These are phyloP conservation scores for Tauraco hartlaubi DNA, from an alignment of 2,797 vertebrate species.

Conservation along the genomic window DNA sequence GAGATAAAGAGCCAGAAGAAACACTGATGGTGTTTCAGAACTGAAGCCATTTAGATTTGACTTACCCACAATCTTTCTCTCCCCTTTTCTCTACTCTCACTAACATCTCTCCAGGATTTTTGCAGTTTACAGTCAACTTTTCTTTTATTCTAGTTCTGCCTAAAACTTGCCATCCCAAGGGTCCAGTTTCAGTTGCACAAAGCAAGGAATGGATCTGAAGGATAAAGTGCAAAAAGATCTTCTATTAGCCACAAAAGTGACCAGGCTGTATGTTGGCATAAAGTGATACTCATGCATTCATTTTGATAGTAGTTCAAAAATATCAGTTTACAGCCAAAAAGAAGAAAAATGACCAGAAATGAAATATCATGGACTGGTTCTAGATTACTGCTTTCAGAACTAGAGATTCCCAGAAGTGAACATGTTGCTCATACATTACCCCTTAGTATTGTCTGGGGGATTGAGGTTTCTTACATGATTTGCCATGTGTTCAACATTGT, in stretches of 20 bases:
- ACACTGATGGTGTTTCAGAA: neutral
- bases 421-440: neutral
- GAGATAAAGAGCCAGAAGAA: slow-evolving; percentile 4
- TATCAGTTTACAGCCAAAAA: neutral
- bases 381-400: neutral
- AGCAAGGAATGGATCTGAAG: neutral
- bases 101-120: neutral
- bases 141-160: neutral
- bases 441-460: neutral
- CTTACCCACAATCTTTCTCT: neutral
- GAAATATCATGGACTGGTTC: neutral
- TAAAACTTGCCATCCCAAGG: neutral
- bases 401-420: neutral
- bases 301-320: neutral
- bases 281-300: neutral
- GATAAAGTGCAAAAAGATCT: neutral
- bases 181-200: neutral
- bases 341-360: neutral
- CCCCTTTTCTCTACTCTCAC: neutral
- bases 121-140: neutral
- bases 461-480: slow-evolving; percentile 27
- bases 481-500: neutral
- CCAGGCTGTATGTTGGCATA: neutral
- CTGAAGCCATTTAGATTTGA: neutral
- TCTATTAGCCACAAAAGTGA: neutral